Conservation (phyloP, 2,888 invertebrate genomes). For the Habrosyne pyritoides region DNA sequence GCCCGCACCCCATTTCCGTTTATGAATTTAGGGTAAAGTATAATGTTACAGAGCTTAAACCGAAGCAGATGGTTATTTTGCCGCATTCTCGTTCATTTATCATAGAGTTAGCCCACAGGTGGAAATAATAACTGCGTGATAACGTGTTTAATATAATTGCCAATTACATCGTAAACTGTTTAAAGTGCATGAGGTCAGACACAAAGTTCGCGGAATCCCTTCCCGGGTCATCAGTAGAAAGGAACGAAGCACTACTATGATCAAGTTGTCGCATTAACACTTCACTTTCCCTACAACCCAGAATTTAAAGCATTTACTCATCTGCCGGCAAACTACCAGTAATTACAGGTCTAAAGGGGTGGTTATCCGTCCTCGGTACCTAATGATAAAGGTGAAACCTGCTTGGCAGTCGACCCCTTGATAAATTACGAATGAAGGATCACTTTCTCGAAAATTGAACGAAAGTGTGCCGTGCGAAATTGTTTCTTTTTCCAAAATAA, state of each 20-base stretch:
- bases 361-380: constrained; percentile 45
- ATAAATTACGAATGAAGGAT: constrained; percentile 76
- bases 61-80: constrained; percentile 48
- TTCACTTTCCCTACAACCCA: constrained; percentile 79
- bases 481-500: constrained; percentile 62
- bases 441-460: constrained; percentile 79
- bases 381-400: constrained; percentile 72
- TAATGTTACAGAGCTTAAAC: constrained; percentile 61
- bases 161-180: constrained; percentile 53
- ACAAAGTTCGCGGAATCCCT: constrained; percentile 56
- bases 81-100: constrained; percentile 18
- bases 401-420: constrained; percentile 47
- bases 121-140: constrained; percentile 25
- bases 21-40: constrained; percentile 64
- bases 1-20: constrained; percentile 74
- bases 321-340: constrained; percentile 73
- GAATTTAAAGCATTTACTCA: constrained; percentile 81
- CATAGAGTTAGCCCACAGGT: constrained; percentile 33
- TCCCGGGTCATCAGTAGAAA: constrained; percentile 60
- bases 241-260: constrained; percentile 62
- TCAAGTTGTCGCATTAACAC: constrained; percentile 79
- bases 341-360: constrained; percentile 68
- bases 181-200: constrained; percentile 48
- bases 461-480: constrained; percentile 78
- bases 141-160: constrained; percentile 43